These are phyloP conservation scores for Oasisia sp. DNA, from an alignment of 2,888 invertebrate species.

Conservation along the genomic window DNA sequence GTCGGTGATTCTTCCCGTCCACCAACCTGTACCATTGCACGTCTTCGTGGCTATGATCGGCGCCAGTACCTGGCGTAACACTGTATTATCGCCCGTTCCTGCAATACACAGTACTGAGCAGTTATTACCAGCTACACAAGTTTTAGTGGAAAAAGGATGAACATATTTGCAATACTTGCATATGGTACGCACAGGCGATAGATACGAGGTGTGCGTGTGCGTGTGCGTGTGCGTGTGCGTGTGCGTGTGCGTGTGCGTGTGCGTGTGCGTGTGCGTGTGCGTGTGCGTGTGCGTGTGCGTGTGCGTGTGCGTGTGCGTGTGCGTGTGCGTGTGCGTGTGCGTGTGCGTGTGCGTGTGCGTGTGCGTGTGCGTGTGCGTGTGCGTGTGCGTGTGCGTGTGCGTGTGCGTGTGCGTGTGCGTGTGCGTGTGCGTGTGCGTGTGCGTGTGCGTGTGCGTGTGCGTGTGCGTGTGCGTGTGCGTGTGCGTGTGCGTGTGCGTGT, in stretches of 20 bases:
- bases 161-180: no score
- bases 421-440: background rate
- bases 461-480: background rate
- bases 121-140: no score
- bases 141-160: no score
- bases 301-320: background rate
- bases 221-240: background rate
- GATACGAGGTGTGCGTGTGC: constrained; percentile 77
- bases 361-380: background rate
- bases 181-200: constrained; percentile 77
- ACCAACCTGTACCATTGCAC: no score
- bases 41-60: no score
- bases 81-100: no score
- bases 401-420: background rate
- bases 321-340: background rate
- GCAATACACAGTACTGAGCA: no score
- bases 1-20: no score
- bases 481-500: background rate
- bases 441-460: background rate
- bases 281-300: background rate
- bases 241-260: background rate
- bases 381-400: background rate
- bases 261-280: background rate
- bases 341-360: background rate
- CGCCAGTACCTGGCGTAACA: no score